Percentiles rank a stretch among this genome's conserved stretches.
These are phyloP conservation scores for Hoplodrina ambigua DNA, from an alignment of 2,888 invertebrate species.

Conservation along the genomic window DNA sequence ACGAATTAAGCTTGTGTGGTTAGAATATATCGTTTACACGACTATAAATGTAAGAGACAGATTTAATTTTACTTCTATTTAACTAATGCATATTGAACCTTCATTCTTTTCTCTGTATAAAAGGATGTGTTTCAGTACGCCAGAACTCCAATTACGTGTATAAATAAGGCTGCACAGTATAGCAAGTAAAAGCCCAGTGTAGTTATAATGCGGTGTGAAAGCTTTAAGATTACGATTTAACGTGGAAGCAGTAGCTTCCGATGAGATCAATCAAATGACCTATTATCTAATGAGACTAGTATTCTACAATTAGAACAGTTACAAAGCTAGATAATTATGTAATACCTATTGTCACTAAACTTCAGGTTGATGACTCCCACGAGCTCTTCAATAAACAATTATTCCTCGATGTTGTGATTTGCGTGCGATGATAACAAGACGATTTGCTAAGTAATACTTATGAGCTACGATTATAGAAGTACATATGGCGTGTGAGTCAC, in stretches of 20 bases:
- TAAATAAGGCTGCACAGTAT: neutral
- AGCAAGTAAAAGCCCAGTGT: neutral
- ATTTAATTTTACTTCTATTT: neutral
- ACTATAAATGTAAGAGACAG: neutral
- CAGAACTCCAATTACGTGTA: too few species aligned
- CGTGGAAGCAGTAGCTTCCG: neutral
- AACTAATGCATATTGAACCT: too few species aligned
- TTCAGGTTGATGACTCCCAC: slow-evolving; percentile 20
- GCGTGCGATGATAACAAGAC: slow-evolving; percentile 47
- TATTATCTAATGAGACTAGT: neutral
- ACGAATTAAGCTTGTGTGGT: neutral
- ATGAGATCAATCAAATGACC: neutral
- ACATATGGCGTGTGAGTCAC: slow-evolving; percentile 37
- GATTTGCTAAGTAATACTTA: slow-evolving; percentile 45
- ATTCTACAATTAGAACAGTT: neutral
- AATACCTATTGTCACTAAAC: neutral
- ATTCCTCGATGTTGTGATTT: slow-evolving; percentile 38
- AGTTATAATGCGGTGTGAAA: neutral
- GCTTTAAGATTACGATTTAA: neutral
- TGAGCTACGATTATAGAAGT: slow-evolving; percentile 21
- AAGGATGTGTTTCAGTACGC: neutral
- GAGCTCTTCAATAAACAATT: slow-evolving; percentile 43
- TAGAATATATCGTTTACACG: neutral
- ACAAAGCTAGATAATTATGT: neutral
- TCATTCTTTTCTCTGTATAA: too few species aligned